These are phyloP conservation scores for Drosophila putrida DNA, from an alignment of 2,888 invertebrate species.

Conservation along the genomic window DNA sequence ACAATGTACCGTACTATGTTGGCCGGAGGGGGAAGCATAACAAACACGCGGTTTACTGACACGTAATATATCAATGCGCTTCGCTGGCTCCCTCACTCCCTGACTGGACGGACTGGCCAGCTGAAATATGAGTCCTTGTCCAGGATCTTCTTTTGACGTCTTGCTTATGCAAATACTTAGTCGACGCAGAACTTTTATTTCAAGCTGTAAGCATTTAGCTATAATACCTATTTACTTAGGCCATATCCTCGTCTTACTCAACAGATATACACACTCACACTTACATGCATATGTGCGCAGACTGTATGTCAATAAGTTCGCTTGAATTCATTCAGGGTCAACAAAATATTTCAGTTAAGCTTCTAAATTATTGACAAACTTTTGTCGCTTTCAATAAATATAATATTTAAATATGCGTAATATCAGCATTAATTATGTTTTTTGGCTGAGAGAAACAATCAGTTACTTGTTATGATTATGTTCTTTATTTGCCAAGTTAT, in stretches of 20 bases:
- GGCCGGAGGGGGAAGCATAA: constrained; percentile 30
- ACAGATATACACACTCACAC: constrained; percentile 6
- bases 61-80: constrained; percentile 78
- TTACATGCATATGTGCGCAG: background rate
- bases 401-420: constrained; percentile 2
- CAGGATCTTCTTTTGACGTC: constrained; percentile 14
- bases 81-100: constrained; percentile 28
- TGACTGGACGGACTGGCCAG: constrained; percentile 21
- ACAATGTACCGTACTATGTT: constrained; percentile 45
- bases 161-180: constrained; percentile 65
- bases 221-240: constrained; percentile 68
- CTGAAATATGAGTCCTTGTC: constrained; percentile 64
- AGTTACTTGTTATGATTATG: background rate
- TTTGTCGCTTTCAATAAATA: constrained; percentile 4
- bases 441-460: background rate
- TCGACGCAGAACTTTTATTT: constrained; percentile 27
- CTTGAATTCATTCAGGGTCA: constrained; percentile 3
- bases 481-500: background rate
- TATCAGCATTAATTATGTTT: constrained; percentile 7
- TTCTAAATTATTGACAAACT: background rate
- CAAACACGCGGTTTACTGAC: constrained; percentile 55
- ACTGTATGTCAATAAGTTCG: constrained; percentile 15
- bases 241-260: constrained; percentile 20
- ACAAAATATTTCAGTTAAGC: constrained; percentile 1
- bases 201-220: constrained; percentile 63